Conservation (phyloP, 2,888 invertebrate genomes). For the Macaria liturata region DNA sequence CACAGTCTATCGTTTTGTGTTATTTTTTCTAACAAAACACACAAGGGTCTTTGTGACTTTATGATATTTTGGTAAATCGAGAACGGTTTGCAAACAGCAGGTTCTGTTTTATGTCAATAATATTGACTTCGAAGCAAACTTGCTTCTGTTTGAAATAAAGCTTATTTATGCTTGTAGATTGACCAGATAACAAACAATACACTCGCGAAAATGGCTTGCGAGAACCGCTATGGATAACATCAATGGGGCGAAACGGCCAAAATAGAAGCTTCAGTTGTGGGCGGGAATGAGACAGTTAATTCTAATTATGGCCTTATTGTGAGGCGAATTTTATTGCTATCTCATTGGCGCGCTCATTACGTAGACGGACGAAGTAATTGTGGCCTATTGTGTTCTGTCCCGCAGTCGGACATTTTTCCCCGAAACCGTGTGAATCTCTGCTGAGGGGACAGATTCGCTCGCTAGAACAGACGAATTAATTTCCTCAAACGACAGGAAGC, state of each 20-base stretch:
- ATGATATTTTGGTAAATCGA: not conserved
- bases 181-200: slow-evolving; percentile 20
- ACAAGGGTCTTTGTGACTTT: slow-evolving; percentile 3
- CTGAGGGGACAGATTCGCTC: slow-evolving; percentile 60
- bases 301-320: slow-evolving; percentile 80
- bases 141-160: not conserved
- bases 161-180: slow-evolving; percentile 10
- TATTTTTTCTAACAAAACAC: slow-evolving; percentile 6
- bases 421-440: slow-evolving; percentile 71
- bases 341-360: slow-evolving; percentile 79
- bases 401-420: slow-evolving; percentile 65
- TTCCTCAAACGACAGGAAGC: slow-evolving; percentile 7
- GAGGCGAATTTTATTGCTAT: slow-evolving; percentile 78
- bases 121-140: too few species aligned
- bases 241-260: slow-evolving; percentile 52
- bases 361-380: slow-evolving; percentile 60
- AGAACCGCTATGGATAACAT: slow-evolving; percentile 50
- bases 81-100: slow-evolving; percentile 1
- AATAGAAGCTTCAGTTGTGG: slow-evolving; percentile 72
- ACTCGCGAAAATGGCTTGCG: slow-evolving; percentile 26
- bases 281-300: slow-evolving; percentile 79
- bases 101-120: slow-evolving; percentile 5
- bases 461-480: slow-evolving; percentile 51
- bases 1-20: slow-evolving; percentile 21
- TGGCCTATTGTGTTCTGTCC: slow-evolving; percentile 66